Evolutionary conservation across 2,797 vertebrate genomes (phyloP).

Genomic region (Coranthus polyacanthus): DNA sequence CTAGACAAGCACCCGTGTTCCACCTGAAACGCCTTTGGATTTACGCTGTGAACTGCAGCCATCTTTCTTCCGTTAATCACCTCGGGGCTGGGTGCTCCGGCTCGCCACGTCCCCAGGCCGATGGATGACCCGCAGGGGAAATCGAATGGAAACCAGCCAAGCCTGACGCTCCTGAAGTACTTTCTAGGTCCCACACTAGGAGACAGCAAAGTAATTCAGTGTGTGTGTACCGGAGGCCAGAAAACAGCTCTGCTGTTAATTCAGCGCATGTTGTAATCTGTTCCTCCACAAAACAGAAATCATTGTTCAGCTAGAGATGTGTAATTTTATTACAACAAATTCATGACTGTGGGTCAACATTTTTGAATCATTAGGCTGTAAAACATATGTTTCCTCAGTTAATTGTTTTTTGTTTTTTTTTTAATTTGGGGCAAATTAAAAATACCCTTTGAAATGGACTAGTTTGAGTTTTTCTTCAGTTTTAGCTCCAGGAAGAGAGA

Average conservation of each 20-base stretch:
- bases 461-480: too few species aligned
- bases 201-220: conserved; percentile 50
- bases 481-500: too few species aligned
- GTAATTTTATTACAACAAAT: conserved; percentile 6
- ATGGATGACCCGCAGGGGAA: conserved; percentile 84
- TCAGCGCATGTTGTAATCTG: conserved; percentile 26
- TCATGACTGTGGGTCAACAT: not conserved
- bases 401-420: too few species aligned
- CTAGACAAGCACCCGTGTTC: conserved; percentile 80
- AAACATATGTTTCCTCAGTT: not conserved
- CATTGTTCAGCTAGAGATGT: not conserved
- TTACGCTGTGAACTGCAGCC: conserved; percentile 76
- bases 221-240: conserved; percentile 21
- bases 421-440: too few species aligned
- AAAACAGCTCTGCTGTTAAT: conserved; percentile 19
- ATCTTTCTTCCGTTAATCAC: conserved; percentile 85
- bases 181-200: conserved; percentile 65
- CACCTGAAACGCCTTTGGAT: conserved; percentile 82
- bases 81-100: conserved; percentile 73
- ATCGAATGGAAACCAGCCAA: conserved; percentile 82
- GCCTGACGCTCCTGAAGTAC: conserved; percentile 71
- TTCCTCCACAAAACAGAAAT: conserved; percentile 1
- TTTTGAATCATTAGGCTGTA: conserved; percentile 5
- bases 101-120: conserved; percentile 69
- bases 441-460: too few species aligned